A percentile compares a stretch with the other conserved stretches of the same genome.
Conservation (phyloP, 2,113 vertebrate species). For the Pseudonaja textilis region DNA sequence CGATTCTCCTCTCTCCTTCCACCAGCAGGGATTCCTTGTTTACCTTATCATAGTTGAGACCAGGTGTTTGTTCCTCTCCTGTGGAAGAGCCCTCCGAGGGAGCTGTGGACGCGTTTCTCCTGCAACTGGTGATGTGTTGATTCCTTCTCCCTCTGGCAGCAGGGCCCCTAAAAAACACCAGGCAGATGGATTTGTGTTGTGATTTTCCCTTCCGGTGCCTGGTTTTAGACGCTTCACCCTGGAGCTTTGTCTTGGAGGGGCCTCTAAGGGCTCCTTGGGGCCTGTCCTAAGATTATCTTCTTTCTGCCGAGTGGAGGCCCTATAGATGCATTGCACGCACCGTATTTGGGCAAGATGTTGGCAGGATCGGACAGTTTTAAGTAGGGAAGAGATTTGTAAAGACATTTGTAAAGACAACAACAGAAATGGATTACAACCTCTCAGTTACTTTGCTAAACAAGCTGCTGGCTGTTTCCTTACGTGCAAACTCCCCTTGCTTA, state of each 20-base stretch:
- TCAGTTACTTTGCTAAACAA: background rate
- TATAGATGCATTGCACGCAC: background rate
- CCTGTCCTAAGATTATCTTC: background rate
- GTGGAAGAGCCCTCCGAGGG: fast-evolving
- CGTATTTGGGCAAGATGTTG: background rate
- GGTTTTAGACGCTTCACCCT: fast-evolving
- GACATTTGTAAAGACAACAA: too few relatives aligned
- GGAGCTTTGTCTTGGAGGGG: background rate
- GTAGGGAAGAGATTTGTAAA: background rate
- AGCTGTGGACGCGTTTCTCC: fast-evolving
- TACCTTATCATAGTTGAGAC: slow-evolving; percentile 51
- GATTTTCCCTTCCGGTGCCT: fast-evolving
- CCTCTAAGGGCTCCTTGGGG: slow-evolving; percentile 8
- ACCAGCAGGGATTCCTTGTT: background rate
- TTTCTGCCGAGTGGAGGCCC: background rate
- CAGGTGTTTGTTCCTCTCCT: background rate
- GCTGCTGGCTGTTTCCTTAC: background rate
- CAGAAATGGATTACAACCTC: background rate
- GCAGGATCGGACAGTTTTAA: background rate
- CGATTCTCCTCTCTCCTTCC: background rate
- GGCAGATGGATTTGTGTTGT: fast-evolving
- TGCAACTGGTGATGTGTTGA: background rate
- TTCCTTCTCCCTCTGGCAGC: fast-evolving
- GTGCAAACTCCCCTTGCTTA: background rate
- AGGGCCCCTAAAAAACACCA: background rate